Percentiles rank a stretch among this genome's conserved stretches.
Evolutionary conservation across 2,888 invertebrate genomes (phyloP).

Genomic region (Catocala sponsa): DNA sequence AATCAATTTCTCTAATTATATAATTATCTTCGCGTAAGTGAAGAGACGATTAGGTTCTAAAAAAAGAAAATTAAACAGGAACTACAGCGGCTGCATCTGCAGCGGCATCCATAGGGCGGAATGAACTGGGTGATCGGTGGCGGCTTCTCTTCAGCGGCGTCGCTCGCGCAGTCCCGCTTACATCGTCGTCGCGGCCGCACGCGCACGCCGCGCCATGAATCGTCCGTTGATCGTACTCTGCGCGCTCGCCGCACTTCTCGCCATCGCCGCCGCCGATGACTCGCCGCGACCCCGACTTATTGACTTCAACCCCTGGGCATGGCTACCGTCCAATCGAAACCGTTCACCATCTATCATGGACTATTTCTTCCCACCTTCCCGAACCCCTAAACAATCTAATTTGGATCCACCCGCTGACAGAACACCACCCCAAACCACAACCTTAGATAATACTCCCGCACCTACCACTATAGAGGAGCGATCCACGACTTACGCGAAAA

Average conservation of each 20-base stretch:
- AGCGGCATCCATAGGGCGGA: conserved; percentile 69
- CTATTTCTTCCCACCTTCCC: conserved; percentile 84
- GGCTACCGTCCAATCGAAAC: conserved; percentile 78
- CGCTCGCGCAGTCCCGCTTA: conserved; percentile 84
- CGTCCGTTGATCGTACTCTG: conserved; percentile 73
- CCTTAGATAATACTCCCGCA: conserved; percentile 66
- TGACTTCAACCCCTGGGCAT: conserved; percentile 85
- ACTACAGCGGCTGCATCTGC: conserved; percentile 62
- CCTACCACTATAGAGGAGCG: conserved; percentile 77
- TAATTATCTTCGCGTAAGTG: conserved; percentile 31
- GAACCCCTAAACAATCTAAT: conserved; percentile 84
- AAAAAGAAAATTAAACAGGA: conserved; percentile 55
- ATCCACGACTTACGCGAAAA: conserved; percentile 76
- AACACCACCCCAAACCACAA: conserved; percentile 68
- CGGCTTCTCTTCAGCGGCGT: conserved; percentile 59
- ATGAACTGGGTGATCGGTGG: conserved; percentile 72
- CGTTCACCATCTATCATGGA: conserved; percentile 85
- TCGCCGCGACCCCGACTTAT: conserved; percentile 78
- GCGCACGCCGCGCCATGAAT: conserved; percentile 80
- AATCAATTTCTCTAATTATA: conserved; percentile 31
- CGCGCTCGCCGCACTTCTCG: conserved; percentile 76
- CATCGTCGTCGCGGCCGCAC: conserved; percentile 82
- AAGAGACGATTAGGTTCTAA: conserved; percentile 27
- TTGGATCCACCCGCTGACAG: conserved; percentile 80
- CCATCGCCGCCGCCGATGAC: conserved; percentile 64